Evolutionary conservation across 2,797 vertebrate species (phyloP), one percentile per base, ranked within the genome.

Genomic region (Malacoraja senta): DNA sequence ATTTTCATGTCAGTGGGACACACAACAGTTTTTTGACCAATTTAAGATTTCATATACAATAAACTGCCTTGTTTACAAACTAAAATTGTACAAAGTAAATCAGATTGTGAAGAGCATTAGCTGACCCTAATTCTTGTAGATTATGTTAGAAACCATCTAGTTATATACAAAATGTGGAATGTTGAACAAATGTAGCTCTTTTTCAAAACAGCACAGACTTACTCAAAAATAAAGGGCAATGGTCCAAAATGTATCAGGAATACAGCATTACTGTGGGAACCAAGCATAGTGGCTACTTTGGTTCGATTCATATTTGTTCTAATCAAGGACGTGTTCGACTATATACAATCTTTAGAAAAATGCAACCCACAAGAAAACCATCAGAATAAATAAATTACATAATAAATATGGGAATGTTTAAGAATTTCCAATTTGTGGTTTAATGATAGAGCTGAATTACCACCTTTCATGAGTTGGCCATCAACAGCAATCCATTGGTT

Each of bases 141-240:
- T 98, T 97, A 98, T 95, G 96, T 98, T 96, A 97, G 97, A 98
- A 98, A 98, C 96, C 97, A 96, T 96, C 95, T 96, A 97, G 95
- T 96, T 98, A 98, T 98, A 96, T 97, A 99, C 97, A 99, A 98
- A 98, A 97, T 97, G 97, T 98, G 97, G 97, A 98, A 98, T 99
- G 98, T 97, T 97, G 97, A 96, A 96, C 97, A 98, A 98, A 98
- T 97, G 97, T 96, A 96, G 96, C 97, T 95, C 94, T 94, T 95
- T 53, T 95, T 97, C 95, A 95, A 96, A 53, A 97, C 95, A 96
- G 96, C 95, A 95, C 94, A 95, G 95, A 96, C 96, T 95, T 93
- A 96, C 96, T 97, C 96, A 96, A 95, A 96, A 95, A 96, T 44
- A 53, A 96, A 96, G 96, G 93, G 95, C 95, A 96, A 96, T 96